Evolutionary conservation across 2,888 invertebrate genomes (phyloP), one percentile per base, ranked within the genome.

Genomic region (Torymus texanus): DNA sequence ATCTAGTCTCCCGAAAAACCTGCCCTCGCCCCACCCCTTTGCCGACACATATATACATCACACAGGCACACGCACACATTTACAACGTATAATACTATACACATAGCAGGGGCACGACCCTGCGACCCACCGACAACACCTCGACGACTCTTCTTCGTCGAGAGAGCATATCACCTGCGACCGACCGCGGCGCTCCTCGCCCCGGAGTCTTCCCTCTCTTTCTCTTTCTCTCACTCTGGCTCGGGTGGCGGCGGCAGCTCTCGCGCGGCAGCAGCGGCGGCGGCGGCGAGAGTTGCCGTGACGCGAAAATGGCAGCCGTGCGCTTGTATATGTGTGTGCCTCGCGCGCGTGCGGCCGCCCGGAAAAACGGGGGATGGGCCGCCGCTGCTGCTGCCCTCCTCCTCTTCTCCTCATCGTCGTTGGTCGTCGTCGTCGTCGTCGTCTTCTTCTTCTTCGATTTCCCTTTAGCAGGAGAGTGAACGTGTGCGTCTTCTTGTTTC

Each of bases 361-460:
- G 74, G 78, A 81, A 73, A 73, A 75, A 76, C 70, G 53, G 67
- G 81, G 66, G 78, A 75, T 71, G 77, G 76, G 56, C 63, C 63
- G 58, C 14, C 8, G 41, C 41, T 41, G 41, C 41, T 41, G 41
- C n/a, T 50, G 14, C 24, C 56, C 56, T 66, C 16, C 53, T 65
- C 29, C 14, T 18, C 61, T 14, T 55, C 58, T 58, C 68, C 41
- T 41, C 24, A 21, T 14, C 51, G 1, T 4, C 5, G 56, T 3
- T 13, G 12, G 14, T 51, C 11, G n/a, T 51, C 18, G 12, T n/a
- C 55, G 4, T n/a, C n/a, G n/a, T 67, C 58, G 0, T 2, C 8
- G 0, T 13, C 50, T 61, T 61, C 50, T 14, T 51, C 61, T 21
- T 63, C n/a, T 63, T 59, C 59, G 41, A 41, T 41, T 41, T 41